phyloP scores from a whole-genome alignment of 64 coral and sea anemone species.

The Montipora capricornis region DNA sequence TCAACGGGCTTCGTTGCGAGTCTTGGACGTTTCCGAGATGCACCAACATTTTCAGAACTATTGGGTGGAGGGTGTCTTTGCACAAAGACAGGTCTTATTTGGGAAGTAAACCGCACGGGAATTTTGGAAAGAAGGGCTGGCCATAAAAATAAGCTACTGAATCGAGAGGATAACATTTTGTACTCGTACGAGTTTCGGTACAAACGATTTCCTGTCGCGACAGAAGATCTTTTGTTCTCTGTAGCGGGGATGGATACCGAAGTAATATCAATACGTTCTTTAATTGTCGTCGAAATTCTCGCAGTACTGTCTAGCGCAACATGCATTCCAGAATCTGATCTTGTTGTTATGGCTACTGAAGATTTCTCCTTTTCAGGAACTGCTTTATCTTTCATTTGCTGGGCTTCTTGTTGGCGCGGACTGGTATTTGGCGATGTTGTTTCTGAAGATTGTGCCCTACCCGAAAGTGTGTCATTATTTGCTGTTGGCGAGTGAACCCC shows the following conservation, averaged over 20 bases:
- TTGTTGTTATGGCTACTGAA: neutral
- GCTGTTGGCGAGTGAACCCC: neutral
- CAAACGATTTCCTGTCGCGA: neutral
- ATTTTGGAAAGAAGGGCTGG: slow-evolving; percentile 76
- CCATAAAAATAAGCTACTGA: slow-evolving; percentile 84
- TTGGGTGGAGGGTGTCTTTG: slow-evolving; percentile 18
- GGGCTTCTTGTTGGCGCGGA: neutral
- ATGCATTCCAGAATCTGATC: neutral
- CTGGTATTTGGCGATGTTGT: neutral
- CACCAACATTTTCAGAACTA: neutral
- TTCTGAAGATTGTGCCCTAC: neutral
- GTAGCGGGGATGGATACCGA: neutral
- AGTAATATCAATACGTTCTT: neutral
- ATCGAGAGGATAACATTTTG: slow-evolving; percentile 75
- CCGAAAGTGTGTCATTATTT: neutral
- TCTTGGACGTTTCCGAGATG: neutral
- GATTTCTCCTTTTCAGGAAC: neutral
- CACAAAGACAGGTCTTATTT: slow-evolving; percentile 28
- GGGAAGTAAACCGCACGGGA: slow-evolving; percentile 31
- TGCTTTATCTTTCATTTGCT: neutral
- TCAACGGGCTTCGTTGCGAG: neutral
- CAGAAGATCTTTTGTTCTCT: neutral
- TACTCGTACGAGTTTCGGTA: slow-evolving; percentile 71
- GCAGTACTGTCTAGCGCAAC: neutral
- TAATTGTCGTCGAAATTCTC: neutral